These are phyloP conservation scores for Nothocercus nigrocapillus DNA, from an alignment of 2,113 vertebrate genomes.

Conservation along the genomic window DNA sequence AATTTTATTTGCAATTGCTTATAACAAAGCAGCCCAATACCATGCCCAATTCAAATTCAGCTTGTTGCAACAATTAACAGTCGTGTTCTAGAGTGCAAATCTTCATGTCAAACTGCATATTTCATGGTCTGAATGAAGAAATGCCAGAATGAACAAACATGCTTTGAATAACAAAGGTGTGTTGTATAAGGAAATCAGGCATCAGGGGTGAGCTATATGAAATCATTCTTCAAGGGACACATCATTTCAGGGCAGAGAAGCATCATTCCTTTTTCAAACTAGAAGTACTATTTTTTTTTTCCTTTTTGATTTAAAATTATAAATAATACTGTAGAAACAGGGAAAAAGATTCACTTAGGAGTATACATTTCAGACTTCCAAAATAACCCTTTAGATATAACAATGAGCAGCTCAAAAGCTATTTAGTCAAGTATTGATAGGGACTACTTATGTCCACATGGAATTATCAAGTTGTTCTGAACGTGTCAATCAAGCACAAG, in stretches of 20 bases:
- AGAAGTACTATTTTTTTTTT: neutral
- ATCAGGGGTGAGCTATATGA: neutral
- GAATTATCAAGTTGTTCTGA: neutral
- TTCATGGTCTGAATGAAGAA: neutral
- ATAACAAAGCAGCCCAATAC: neutral
- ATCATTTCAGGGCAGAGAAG: neutral
- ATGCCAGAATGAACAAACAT: neutral
- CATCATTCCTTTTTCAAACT: neutral
- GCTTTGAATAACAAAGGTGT: neutral
- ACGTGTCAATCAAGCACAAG: neutral
- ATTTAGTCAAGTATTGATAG: neutral
- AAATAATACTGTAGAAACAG: neutral
- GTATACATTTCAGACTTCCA: neutral
- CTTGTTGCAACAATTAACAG: neutral
- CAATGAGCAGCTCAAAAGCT: neutral
- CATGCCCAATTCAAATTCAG: neutral
- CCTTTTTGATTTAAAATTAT: neutral
- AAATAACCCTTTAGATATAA: neutral
- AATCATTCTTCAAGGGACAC: neutral
- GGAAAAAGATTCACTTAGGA: fast-evolving
- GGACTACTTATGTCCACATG: neutral
- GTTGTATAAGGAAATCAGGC: neutral
- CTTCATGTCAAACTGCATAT: neutral
- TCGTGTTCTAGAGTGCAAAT: neutral
- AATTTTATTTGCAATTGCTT: neutral